Base-by-base conservation (phyloP, 2,113 vertebrate species). In the Hydrochoerus hydrochaeris region DNA sequence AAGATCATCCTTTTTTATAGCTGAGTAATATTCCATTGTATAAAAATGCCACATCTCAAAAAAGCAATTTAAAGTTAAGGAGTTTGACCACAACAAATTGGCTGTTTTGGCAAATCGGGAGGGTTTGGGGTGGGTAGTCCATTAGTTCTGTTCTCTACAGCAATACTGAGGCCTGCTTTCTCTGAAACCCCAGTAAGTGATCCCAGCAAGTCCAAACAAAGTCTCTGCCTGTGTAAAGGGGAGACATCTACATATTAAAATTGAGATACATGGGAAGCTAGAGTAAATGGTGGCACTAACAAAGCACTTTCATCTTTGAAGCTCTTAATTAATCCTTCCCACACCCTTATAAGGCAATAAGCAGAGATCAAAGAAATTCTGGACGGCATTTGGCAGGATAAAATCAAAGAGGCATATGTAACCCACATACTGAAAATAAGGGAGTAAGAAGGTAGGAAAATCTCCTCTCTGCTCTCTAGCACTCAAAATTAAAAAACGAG, bases 291-390 rank as follows among this genome's bases (percentile, higher is more conserved):
- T 62, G 88, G 73, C 52, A 60, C 89, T 73, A 71, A 69, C 62
- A 77, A 83, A 86, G n/a, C 41, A 69, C 94, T 96, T 97, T 94
- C 78, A 97, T 96, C 96, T 96, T 96, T 96, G 97, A 93, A 97
- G 88, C 52, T 92, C 19, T 94, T 95, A 97, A 97, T 96, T 97
- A 91, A 96, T 94, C 77, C 88, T 89, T 90, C 84, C 67, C 78
- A 89, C 73, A 77, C 78, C 88, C 78, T 60, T 65, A 63, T 71
- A 95, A 95, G 89, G 83, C 67, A 78, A 41, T 57, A 85, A 95
- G 90, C 87, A 77, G 54, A 90, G 82, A 97, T 97, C 92, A 94
- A 97, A 97, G 90, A 63, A 20, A 78, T 16, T 32, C n/a, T 20
- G 35, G 83, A 57, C 38, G 60, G 82, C 88, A 83, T 26, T 93